Evolutionary conservation across 2,797 vertebrate genomes (phyloP).

Genomic region (Parotocinclus haroldoi): DNA sequence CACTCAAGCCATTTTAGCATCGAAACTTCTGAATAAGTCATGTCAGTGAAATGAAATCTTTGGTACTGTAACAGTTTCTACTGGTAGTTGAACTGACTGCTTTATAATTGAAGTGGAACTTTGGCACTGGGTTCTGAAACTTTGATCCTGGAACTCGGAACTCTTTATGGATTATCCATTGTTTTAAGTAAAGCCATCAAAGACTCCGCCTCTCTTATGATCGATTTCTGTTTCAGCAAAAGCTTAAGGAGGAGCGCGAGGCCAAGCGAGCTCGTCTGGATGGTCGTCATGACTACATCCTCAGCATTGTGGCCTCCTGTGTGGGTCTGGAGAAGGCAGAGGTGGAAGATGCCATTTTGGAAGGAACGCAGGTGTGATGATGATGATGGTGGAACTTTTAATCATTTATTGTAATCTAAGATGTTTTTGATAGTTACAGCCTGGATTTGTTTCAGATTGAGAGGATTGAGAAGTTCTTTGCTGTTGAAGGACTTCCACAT

Average conservation of each 20-base stretch:
- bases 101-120: too few species aligned
- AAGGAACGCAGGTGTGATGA: constrained; percentile 81
- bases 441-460: constrained; percentile 73
- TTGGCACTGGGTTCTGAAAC: too few species aligned
- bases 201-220: too few species aligned
- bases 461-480: constrained; percentile 84
- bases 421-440: background rate
- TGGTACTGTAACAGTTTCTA: too few species aligned
- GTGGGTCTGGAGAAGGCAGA: constrained; percentile 80
- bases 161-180: too few species aligned
- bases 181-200: too few species aligned
- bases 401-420: background rate
- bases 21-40: too few species aligned
- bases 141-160: too few species aligned
- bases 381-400: background rate
- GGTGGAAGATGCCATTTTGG: constrained; percentile 87
- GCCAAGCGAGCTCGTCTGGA: constrained; percentile 84
- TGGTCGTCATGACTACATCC: constrained; percentile 83
- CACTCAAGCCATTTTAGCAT: too few species aligned
- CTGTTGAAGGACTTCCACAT: constrained; percentile 74
- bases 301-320: constrained; percentile 82
- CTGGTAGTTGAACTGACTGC: too few species aligned
- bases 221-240: constrained; percentile 76
- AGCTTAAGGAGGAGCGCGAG: constrained; percentile 88
- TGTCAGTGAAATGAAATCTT: too few species aligned